These are phyloP conservation scores for Pseudocheirus occidentalis DNA, from an alignment of 2,797 vertebrate genomes.

Conservation along the genomic window DNA sequence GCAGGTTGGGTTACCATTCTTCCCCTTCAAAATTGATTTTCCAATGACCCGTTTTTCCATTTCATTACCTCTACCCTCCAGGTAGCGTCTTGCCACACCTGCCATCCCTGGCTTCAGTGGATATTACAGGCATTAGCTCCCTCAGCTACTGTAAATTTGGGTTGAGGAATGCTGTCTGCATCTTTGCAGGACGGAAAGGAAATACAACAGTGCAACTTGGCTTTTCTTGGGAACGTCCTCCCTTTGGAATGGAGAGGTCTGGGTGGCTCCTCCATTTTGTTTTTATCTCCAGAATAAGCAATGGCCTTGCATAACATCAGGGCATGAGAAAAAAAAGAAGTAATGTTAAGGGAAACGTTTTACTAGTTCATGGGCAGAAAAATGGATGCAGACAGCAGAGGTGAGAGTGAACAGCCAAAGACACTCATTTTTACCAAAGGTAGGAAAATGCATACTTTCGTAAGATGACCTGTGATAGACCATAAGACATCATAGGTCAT, in stretches of 20 bases:
- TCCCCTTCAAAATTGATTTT: neutral
- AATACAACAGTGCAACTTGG: slow-evolving; percentile 84
- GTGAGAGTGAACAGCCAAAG: neutral
- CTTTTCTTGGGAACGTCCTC: slow-evolving; percentile 88
- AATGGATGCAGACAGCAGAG: slow-evolving; percentile 1
- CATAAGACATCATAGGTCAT: slow-evolving; percentile 35
- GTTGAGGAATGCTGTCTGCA: slow-evolving; percentile 65
- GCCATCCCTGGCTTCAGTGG: slow-evolving; percentile 8
- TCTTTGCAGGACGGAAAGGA: slow-evolving; percentile 78
- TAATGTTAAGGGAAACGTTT: slow-evolving; percentile 82
- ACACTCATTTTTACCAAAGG: slow-evolving; percentile 16
- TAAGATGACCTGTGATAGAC: neutral
- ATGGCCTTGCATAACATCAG: slow-evolving; percentile 78
- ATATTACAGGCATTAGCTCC: neutral
- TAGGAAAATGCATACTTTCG: slow-evolving; percentile 9
- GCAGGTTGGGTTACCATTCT: neutral
- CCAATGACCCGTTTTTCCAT: slow-evolving; percentile 10
- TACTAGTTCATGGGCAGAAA: slow-evolving; percentile 55
- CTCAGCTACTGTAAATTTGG: slow-evolving; percentile 49
- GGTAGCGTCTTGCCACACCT: slow-evolving; percentile 54
- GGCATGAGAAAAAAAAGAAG: slow-evolving; percentile 77
- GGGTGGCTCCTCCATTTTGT: slow-evolving; percentile 83
- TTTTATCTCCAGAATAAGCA: slow-evolving; percentile 84
- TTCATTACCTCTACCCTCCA: slow-evolving; percentile 5
- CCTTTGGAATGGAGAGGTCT: slow-evolving; percentile 85